These are phyloP conservation scores for Drosophila algonquin DNA, from an alignment of 2,888 invertebrate species.

Conservation along the genomic window DNA sequence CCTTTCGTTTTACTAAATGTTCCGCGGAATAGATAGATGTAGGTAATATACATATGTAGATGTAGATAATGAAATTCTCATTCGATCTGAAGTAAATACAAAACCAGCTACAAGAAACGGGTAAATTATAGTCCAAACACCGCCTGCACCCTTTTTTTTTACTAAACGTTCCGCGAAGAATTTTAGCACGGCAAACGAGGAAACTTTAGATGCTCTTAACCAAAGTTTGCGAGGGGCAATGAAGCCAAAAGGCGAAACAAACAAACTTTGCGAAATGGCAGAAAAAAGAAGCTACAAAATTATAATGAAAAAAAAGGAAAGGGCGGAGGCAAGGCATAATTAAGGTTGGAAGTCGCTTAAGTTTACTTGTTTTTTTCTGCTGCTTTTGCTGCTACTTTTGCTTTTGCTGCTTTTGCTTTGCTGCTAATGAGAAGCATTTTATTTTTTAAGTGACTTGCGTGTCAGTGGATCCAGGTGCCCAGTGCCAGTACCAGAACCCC, in stretches of 20 bases:
- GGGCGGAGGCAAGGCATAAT: slow-evolving; percentile 50
- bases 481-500: not conserved
- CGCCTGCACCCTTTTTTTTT: slow-evolving; percentile 12
- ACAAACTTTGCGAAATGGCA: slow-evolving; percentile 58
- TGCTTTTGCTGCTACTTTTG: slow-evolving; percentile 6
- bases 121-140: not conserved
- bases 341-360: slow-evolving; percentile 74
- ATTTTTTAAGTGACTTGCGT: slow-evolving; percentile 73
- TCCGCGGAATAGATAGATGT: slow-evolving; percentile 32
- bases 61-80: not conserved
- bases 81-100: not conserved
- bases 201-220: slow-evolving; percentile 62
- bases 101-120: not conserved
- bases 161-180: slow-evolving; percentile 49
- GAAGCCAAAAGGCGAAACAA: slow-evolving; percentile 43
- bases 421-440: slow-evolving; percentile 71
- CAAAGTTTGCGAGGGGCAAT: slow-evolving; percentile 35
- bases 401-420: slow-evolving; percentile 40
- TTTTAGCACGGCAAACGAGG: slow-evolving; percentile 42
- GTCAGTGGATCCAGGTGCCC: slow-evolving; percentile 37
- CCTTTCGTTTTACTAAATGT: slow-evolving; percentile 29
- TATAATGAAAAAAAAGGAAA: slow-evolving; percentile 11
- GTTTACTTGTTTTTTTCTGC: slow-evolving; percentile 43
- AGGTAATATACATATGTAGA: too few species aligned
- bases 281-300: slow-evolving; percentile 27